Conservation (phyloP, 2,797 vertebrate species). For the Anas flavirostris region DNA sequence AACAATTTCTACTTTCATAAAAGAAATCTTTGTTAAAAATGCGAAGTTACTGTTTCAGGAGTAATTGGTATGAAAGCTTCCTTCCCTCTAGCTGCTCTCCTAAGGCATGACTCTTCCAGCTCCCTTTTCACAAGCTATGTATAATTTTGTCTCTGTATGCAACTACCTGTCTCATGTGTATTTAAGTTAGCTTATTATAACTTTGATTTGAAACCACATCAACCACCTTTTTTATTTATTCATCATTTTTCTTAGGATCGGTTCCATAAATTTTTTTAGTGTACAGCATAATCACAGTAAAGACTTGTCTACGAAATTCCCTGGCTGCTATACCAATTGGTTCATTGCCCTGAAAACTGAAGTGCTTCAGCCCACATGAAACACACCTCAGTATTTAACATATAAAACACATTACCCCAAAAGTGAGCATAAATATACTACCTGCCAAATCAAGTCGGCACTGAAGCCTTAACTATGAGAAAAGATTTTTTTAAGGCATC, state of each 20-base stretch:
- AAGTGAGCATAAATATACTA: background rate
- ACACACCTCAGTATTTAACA: background rate
- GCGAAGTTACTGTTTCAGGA: background rate
- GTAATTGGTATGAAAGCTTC: background rate
- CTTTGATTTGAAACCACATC: constrained; percentile 5
- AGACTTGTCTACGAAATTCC: constrained; percentile 8
- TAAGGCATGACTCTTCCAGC: background rate
- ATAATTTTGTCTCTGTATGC: background rate
- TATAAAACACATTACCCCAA: background rate
- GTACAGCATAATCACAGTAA: constrained; percentile 11
- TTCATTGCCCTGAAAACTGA: constrained; percentile 2
- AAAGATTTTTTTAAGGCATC: background rate
- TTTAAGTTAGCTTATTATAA: background rate
- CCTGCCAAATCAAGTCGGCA: background rate
- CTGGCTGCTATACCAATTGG: constrained; percentile 6
- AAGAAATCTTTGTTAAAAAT: background rate
- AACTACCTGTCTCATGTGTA: background rate
- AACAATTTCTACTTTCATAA: background rate
- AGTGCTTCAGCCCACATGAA: constrained; percentile 3
- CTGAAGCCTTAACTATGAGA: background rate
- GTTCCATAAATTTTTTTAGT: constrained; percentile 1
- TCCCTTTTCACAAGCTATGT: background rate
- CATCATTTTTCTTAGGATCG: background rate
- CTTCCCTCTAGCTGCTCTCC: background rate
- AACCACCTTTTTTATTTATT: constrained; percentile 44